Evolutionary conservation across 2,888 invertebrate species (phyloP).

Genomic region (Caenorhabditis sp.): DNA sequence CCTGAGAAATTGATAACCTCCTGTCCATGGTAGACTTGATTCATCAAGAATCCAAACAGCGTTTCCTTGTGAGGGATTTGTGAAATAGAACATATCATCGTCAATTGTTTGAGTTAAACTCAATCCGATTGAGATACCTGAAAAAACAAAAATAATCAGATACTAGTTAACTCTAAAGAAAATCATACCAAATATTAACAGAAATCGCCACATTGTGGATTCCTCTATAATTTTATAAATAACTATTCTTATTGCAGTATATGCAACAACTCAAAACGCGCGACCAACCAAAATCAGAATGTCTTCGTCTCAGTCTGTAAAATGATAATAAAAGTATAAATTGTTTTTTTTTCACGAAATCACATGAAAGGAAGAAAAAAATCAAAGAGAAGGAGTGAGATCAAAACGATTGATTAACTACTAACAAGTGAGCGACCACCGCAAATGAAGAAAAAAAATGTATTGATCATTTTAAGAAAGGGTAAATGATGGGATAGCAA

Average conservation of each 20-base stretch:
- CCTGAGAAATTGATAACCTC: constrained; percentile 63
- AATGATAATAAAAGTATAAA: neutral
- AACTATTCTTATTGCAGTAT: neutral
- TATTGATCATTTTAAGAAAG: neutral
- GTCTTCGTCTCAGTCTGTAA: neutral
- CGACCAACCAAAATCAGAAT: neutral
- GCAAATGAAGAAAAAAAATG: neutral
- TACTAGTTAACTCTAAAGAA: neutral
- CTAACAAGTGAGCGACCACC: neutral
- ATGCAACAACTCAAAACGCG: neutral
- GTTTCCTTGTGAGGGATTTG: constrained; percentile 46
- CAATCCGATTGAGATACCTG: constrained; percentile 28
- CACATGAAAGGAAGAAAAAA: neutral
- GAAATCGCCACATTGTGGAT: constrained; percentile 13
- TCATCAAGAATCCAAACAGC: constrained; percentile 59
- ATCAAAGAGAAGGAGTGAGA: neutral
- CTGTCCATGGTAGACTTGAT: constrained; percentile 59
- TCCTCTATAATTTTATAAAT: neutral
- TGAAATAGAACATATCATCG: constrained; percentile 51
- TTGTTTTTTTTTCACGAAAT: neutral
- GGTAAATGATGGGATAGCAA: neutral
- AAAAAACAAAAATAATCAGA: constrained; percentile 1
- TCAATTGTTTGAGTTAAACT: constrained; percentile 40
- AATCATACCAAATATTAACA: constrained; percentile 39
- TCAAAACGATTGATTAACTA: constrained; percentile 1